Base-by-base conservation (phyloP, 2,113 vertebrate species). In the Carassius carassius region DNA sequence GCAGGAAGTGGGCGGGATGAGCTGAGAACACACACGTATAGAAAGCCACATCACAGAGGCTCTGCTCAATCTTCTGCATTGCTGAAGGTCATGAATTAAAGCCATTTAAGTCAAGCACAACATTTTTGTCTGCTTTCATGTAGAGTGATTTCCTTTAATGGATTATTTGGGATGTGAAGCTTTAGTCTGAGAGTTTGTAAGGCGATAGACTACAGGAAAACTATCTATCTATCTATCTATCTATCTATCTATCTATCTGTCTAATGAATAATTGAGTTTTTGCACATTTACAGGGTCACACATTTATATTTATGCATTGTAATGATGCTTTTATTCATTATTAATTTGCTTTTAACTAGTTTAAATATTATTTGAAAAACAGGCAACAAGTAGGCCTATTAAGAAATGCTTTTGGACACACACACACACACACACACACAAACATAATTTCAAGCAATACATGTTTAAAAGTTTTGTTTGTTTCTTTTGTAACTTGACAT, bases 1-100 rank as follows among this genome's bases (percentile, higher is more conserved):
- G 5, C 12, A 79, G 62, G 63, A 77, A 84, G 49, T 78, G 76
- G 62, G 75, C 25, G 62, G 75, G 51, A 78, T 21, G 2, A 79
- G 60, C 21, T 47, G 77, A 10, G n/a, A 16, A 63, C 75, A 56
- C 75, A 77, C 23, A 56, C 49, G 25, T 32, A 25, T 56, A 0
- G 25, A 14, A 58, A 35, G 32, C 51, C 70, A 73, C 32, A 79
- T 63, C 35, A 44, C 4, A 47, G 13, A 79, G 21, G 0, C 54
- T 17, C 3, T 60, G 3, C 58, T 44, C n/a, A 14, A 62, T 9
- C 35, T 62, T 9, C 77, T 5, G 5, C 56, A 63, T 79, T 25
- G 14, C 3, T 11, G n/a, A 7, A 25, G 35, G 2, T n/a, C 1
- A 37, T 23, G 11, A 25, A 25, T 21, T 63, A 77, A 21, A 6